These are phyloP conservation scores for Conchocele bisecta DNA, from an alignment of 2,888 invertebrate species.

Conservation along the genomic window DNA sequence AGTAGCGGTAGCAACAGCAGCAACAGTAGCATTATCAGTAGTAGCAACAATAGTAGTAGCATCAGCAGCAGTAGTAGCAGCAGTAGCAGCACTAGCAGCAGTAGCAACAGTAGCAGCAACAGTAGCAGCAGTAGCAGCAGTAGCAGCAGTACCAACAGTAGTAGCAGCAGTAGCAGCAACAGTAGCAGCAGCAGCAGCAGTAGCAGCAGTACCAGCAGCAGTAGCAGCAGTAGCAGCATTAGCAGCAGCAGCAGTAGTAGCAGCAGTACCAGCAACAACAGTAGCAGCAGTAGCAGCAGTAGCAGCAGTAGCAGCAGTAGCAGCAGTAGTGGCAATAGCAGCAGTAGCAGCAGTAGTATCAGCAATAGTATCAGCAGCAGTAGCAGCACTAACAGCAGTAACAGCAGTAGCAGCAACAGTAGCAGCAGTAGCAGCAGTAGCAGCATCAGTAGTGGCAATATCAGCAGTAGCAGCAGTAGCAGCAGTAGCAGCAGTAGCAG, in stretches of 20 bases:
- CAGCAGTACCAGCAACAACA: not conserved
- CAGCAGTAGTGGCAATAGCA: not conserved
- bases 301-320: not conserved
- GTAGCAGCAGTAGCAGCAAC: not conserved
- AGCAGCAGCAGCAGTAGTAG: not conserved
- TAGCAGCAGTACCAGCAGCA: not conserved
- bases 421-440: not conserved
- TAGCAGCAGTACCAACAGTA: not conserved
- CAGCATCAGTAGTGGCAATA: not conserved
- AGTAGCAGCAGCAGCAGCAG: not conserved
- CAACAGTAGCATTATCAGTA: not conserved
- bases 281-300: not conserved
- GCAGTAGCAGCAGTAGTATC: not conserved
- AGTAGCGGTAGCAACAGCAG: not conserved
- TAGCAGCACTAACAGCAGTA: not conserved
- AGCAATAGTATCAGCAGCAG: not conserved
- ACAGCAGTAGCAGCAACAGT: not conserved
- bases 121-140: conserved; percentile 13
- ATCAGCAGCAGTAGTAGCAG: too few species aligned
- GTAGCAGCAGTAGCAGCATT: not conserved
- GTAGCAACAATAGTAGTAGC: not conserved
- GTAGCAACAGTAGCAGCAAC: conserved; percentile 13
- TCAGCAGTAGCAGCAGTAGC: too few species aligned
- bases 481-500: too few species aligned
- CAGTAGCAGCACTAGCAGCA: not conserved